Percentiles rank a stretch among this genome's conserved stretches.
These are phyloP conservation scores for Chelon labrosus DNA, from an alignment of 2,797 vertebrate genomes.

Conservation along the genomic window DNA sequence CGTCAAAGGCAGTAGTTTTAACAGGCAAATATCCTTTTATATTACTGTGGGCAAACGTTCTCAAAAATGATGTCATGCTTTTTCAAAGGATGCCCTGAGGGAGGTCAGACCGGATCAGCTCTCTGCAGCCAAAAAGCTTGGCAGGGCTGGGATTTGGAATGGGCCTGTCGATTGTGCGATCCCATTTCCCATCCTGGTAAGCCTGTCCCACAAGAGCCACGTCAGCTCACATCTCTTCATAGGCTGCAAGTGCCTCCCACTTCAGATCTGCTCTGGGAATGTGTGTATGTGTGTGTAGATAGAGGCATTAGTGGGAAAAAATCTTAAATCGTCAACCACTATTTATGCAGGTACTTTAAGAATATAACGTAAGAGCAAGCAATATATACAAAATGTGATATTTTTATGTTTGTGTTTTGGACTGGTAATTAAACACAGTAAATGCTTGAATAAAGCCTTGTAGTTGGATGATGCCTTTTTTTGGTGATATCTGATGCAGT, in stretches of 20 bases:
- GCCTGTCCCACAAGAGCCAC: constrained; percentile 58
- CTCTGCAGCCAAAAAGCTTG: constrained; percentile 52
- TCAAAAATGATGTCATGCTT: constrained; percentile 71
- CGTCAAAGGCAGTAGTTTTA: constrained; percentile 16
- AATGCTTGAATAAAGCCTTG: too few species aligned
- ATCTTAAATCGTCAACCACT: background rate
- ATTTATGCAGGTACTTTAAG: background rate
- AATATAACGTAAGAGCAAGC: background rate
- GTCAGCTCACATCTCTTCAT: constrained; percentile 72
- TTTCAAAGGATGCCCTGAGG: constrained; percentile 51
- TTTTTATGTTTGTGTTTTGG: too few species aligned
- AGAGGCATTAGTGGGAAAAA: too few species aligned
- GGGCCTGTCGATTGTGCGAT: constrained; percentile 45
- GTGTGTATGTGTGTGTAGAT: constrained; percentile 10
- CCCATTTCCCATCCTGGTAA: constrained; percentile 62
- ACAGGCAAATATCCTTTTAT: constrained; percentile 27
- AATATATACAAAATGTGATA: background rate
- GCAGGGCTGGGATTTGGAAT: constrained; percentile 60
- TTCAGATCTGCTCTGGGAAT: constrained; percentile 41
- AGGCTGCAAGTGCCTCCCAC: constrained; percentile 38
- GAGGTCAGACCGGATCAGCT: constrained; percentile 62
- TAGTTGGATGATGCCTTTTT: too few species aligned
- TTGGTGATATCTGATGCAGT: too few species aligned
- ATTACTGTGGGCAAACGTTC: constrained; percentile 32
- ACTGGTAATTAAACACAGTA: too few species aligned